Percentiles rank a stretch among this genome's conserved stretches.
Conservation (phyloP, 2,113 vertebrate species). For the Toxotes chatareus region DNA sequence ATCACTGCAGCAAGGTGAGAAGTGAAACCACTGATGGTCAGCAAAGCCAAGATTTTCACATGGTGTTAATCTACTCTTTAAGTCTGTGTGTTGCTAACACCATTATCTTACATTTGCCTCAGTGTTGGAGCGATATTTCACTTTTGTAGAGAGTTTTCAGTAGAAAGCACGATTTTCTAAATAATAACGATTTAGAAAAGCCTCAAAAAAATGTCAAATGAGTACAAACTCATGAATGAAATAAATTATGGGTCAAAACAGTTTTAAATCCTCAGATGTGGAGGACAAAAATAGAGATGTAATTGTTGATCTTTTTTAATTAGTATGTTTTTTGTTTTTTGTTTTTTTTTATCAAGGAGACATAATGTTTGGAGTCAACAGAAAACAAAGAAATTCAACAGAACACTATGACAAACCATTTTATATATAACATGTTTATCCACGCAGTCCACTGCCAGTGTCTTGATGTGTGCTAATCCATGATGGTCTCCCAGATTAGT, state of each 20-base stretch:
- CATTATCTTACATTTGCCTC: neutral
- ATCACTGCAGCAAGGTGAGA: conserved; percentile 3
- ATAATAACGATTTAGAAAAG: neutral
- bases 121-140: conserved; percentile 19
- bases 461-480: neutral
- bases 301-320: neutral
- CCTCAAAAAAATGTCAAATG: conserved; percentile 1
- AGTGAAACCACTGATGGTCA: conserved; percentile 1
- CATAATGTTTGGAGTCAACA: neutral
- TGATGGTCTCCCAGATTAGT: neutral
- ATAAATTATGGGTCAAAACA: neutral
- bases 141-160: conserved; percentile 11
- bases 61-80: conserved; percentile 24
- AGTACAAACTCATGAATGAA: neutral
- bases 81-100: conserved; percentile 30
- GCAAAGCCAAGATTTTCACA: neutral
- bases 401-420: neutral
- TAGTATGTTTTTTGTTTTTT: neutral
- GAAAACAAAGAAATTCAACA: neutral
- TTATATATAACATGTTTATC: neutral
- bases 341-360: neutral
- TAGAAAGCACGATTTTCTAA: neutral
- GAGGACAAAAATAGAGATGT: too few relatives aligned
- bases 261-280: neutral
- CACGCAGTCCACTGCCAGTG: neutral